Base-by-base conservation (phyloP, 1,140 invertebrate genomes). In the Pseudomyrmex cubaensis region DNA sequence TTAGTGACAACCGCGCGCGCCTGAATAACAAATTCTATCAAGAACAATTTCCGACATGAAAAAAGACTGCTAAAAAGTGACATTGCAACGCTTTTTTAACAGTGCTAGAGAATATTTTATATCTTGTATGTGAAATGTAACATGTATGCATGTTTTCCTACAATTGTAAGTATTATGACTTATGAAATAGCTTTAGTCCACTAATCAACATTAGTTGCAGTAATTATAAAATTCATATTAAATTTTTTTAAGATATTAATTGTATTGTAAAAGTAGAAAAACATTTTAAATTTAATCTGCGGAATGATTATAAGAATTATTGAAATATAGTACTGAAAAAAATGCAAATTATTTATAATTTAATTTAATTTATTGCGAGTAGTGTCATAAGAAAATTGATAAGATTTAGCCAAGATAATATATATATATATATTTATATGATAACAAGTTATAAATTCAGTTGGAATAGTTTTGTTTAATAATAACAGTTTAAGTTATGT, bases 301-400 rank as follows among this genome's bases (percentile, higher is more conserved):
- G 15, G 17, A 15, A 48, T 50, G 63, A 48, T n/a, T 2, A 13
- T 50, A 10, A 13, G 13, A 44, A 63, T 75, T 10, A 63, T 75
- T 10, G 17, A 25, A 50, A 63, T 54, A 5, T 46, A 56, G 20
- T 25, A n/a, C 17, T 56, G 35, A 57, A 54, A 67, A 67, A 69
- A 10, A 78, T 57, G 22, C 17, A 22, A 57, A 57, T 20, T 69
- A 46, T 57, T 78, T 69, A 69, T 17, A 15, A 59, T 2, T 20
- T 64, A 17, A 25, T 25, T 25, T 25, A 25, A 25, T 25, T 25
- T 25, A 3, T 2, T 25, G 25, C 25, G 2, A 25, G 2, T 25
- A 25, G 25, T 52, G 35, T 35, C 35, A 35, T 35, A 35, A 35
- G 0, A 35, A 35, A 35, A 35, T 7, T 35, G 35, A 35, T 35